Conservation (phyloP, 2,113 vertebrate species). For the Eretmochelys imbricata region DNA sequence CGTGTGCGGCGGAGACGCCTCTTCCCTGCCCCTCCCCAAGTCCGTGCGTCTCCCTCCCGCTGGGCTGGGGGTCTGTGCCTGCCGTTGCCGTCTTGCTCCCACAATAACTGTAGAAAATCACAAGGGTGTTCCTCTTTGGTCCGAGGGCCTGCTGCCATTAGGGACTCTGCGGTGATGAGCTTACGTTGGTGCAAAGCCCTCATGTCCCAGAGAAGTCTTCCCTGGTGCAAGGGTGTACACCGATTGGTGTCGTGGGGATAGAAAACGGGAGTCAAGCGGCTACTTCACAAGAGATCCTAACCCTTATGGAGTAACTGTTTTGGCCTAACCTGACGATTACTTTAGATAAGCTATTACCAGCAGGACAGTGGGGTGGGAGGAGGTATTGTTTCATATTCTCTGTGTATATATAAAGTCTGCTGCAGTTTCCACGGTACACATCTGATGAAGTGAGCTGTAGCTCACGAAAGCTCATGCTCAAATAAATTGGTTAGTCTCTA, state of each 20-base stretch:
- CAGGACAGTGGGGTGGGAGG: too few relatives aligned
- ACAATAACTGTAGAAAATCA: not conserved
- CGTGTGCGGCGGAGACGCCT: not conserved
- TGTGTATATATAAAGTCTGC: too few relatives aligned
- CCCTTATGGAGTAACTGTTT: not conserved
- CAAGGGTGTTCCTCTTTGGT: not conserved
- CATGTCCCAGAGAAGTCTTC: not conserved
- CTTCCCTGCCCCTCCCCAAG: not conserved
- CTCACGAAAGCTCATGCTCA: too few relatives aligned
- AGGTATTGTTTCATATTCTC: too few relatives aligned
- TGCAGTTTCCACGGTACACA: too few relatives aligned
- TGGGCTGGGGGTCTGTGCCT: not conserved
- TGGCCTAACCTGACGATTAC: too few relatives aligned
- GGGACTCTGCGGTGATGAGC: not conserved
- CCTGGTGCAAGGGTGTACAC: not conserved
- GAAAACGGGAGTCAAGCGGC: not conserved
- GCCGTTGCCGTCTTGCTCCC: not conserved
- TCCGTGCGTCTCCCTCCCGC: not conserved
- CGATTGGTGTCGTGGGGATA: not conserved
- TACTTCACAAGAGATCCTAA: not conserved
- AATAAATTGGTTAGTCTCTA: too few relatives aligned
- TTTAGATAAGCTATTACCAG: too few relatives aligned
- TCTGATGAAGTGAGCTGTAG: too few relatives aligned
- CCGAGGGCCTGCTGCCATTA: too few relatives aligned
- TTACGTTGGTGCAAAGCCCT: not conserved